phyloP scores from a whole-genome alignment of 2,797 vertebrate genomes.

The Rhynchonycteris naso region DNA sequence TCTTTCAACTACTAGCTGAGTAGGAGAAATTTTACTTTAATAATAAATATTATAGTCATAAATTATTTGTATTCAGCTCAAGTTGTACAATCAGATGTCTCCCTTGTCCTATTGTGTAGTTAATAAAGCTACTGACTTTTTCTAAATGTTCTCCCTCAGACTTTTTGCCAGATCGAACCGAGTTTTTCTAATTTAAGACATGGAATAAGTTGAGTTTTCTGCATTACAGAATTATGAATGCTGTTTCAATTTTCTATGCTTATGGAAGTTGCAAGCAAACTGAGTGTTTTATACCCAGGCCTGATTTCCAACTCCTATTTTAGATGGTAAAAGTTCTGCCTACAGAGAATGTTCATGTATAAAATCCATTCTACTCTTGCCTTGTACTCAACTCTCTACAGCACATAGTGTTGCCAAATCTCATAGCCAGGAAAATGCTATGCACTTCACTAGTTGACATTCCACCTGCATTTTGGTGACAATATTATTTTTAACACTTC shows the following conservation, averaged over 20 bases:
- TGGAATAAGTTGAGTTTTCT: background rate
- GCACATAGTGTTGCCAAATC: background rate
- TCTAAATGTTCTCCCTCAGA: constrained; percentile 33
- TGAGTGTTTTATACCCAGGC: background rate
- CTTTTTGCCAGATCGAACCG: background rate
- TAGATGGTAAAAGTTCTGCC: background rate
- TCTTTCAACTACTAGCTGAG: background rate
- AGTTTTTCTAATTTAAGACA: constrained; percentile 36
- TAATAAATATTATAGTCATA: constrained; percentile 3
- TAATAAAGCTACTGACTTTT: constrained; percentile 13
- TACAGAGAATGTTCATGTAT: background rate
- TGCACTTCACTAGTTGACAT: background rate
- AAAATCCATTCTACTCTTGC: background rate
- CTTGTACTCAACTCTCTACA: background rate
- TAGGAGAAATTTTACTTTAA: constrained; percentile 27
- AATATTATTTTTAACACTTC: background rate
- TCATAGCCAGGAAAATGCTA: background rate
- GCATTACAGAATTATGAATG: background rate
- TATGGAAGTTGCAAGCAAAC: background rate
- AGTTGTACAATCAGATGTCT: background rate
- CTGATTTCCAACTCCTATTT: background rate
- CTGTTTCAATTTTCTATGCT: background rate
- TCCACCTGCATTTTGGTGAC: background rate
- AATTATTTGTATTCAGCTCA: constrained; percentile 43
- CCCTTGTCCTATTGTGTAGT: background rate